Percentiles rank a stretch among this genome's conserved stretches.
These are phyloP conservation scores for Macrosteles quadrilineatus DNA, from an alignment of 1,140 invertebrate species.

Conservation along the genomic window DNA sequence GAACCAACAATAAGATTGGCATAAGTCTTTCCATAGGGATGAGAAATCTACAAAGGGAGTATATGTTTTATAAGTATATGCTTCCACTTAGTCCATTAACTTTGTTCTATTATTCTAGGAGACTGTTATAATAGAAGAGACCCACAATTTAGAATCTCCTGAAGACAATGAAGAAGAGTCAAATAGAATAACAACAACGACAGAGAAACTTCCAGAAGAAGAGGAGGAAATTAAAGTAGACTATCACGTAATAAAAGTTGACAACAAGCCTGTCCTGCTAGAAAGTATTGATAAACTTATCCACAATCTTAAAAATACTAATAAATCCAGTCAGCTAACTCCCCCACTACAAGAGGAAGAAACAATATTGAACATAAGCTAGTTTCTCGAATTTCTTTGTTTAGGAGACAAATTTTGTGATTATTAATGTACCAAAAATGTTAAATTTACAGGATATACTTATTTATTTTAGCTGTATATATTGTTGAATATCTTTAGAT, in stretches of 20 bases:
- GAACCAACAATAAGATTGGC: too few species aligned
- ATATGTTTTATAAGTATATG: not conserved
- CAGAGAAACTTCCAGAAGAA: not conserved
- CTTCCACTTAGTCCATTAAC: not conserved
- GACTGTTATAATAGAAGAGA: not conserved
- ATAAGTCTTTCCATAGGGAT: too few species aligned
- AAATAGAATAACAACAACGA: not conserved
- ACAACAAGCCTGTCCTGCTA: constrained; percentile 16
- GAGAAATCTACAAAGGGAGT: not conserved
- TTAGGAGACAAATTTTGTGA: too few species aligned
- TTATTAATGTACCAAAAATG: too few species aligned
- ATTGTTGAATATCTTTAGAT: too few species aligned
- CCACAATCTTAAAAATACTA: not conserved
- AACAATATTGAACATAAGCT: not conserved
- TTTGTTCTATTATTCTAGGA: not conserved
- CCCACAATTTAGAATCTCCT: constrained; percentile 3
- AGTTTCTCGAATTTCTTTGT: too few species aligned
- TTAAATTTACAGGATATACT: too few species aligned
- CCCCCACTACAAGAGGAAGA: not conserved
- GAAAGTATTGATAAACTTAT: not conserved
- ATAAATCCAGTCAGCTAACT: not conserved
- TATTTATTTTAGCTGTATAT: too few species aligned
- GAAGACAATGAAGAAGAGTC: not conserved
- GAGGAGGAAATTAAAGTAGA: constrained; percentile 4
- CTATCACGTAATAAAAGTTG: constrained; percentile 10